These are phyloP conservation scores for Acrobasis repandana DNA, from an alignment of 2,888 invertebrate species.

Conservation along the genomic window DNA sequence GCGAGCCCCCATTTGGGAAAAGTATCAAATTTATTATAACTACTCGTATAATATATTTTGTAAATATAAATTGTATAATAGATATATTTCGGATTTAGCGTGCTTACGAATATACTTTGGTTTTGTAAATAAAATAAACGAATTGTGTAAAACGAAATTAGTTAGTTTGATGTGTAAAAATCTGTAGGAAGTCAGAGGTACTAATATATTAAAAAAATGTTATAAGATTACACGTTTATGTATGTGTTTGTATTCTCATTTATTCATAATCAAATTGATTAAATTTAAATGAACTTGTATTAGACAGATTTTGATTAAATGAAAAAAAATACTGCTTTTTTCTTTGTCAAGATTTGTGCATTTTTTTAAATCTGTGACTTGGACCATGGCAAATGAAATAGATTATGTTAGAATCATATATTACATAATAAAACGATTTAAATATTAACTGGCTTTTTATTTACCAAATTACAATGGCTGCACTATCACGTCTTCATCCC, in stretches of 20 bases:
- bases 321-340: constrained; percentile 20
- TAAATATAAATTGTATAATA: constrained; percentile 36
- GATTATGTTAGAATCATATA: constrained; percentile 41
- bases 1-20: constrained; percentile 77
- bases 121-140: constrained; percentile 33
- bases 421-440: constrained; percentile 43
- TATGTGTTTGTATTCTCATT: constrained; percentile 36
- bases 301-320: not conserved
- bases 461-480: too few relatives aligned
- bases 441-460: constrained; percentile 20
- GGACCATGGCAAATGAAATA: constrained; percentile 51
- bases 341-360: constrained; percentile 4
- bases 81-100: constrained; percentile 29
- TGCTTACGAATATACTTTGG: constrained; percentile 37
- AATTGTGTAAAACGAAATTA: constrained; percentile 37
- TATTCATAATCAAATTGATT: constrained; percentile 29
- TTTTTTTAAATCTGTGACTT: constrained; percentile 30
- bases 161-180: constrained; percentile 43
- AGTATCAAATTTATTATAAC: constrained; percentile 45
- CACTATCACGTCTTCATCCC: too few relatives aligned
- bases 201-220: constrained; percentile 36
- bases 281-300: constrained; percentile 7
- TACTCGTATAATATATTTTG: constrained; percentile 33
- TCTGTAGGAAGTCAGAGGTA: constrained; percentile 35
- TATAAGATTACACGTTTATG: constrained; percentile 31